phyloP scores from a whole-genome alignment of 2,888 invertebrate genomes.

The Hymenopus coronatus region DNA sequence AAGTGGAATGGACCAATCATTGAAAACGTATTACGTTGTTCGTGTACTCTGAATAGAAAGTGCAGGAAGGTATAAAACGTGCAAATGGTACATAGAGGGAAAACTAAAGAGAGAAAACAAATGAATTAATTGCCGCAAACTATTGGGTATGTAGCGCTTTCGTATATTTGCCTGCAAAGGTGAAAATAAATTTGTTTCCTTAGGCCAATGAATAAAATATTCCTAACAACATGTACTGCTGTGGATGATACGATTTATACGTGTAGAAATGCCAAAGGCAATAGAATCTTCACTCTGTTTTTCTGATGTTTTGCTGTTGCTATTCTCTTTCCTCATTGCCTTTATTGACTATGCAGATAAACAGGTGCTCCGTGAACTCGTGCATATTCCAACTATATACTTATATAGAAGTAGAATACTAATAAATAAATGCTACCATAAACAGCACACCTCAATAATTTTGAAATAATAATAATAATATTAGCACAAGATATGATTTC shows the following conservation, averaged over 20 bases:
- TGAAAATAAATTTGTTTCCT: neutral
- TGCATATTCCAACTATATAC: too few relatives aligned
- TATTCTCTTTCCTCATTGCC: too few relatives aligned
- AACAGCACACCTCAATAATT: too few relatives aligned
- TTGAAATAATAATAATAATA: too few relatives aligned
- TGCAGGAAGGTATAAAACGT: neutral
- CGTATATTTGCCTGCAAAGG: neutral
- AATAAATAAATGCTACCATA: too few relatives aligned
- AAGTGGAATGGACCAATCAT: neutral
- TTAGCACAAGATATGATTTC: too few relatives aligned
- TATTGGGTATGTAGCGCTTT: neutral
- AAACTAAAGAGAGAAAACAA: neutral
- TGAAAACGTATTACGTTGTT: neutral
- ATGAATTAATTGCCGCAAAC: neutral
- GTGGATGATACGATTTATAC: neutral
- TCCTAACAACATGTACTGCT: neutral
- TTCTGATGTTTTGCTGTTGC: too few relatives aligned
- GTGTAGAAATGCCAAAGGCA: too few relatives aligned
- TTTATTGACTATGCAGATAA: too few relatives aligned
- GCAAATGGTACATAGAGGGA: neutral
- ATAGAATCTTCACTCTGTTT: too few relatives aligned
- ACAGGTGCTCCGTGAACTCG: too few relatives aligned
- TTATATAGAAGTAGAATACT: too few relatives aligned
- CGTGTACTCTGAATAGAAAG: neutral
- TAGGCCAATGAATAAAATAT: neutral